Base-by-base conservation (phyloP, 2,113 vertebrate genomes). In the Amblyopsis rosae region DNA sequence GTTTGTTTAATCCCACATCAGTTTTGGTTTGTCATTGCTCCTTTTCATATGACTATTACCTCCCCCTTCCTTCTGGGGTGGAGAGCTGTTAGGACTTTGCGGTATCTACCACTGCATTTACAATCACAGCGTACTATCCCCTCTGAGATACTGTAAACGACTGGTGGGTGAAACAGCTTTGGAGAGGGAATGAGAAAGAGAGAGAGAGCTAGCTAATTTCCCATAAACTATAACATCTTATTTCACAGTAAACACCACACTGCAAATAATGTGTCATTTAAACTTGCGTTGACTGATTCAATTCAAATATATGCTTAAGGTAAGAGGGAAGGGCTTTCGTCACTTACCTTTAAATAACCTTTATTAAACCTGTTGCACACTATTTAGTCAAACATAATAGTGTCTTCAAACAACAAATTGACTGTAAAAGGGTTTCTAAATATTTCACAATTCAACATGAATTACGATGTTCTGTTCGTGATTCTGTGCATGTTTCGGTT, bases 81-180 rank as follows among this genome's bases (percentile, higher is more conserved):
- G 32, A 15, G 9, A 13, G 53, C 67, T 50, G 51, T 60, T 67
- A 76, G 60, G 76, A 66, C 7, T 82, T 62, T 58, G 50, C 6
- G 65, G 59, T 69, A 59, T 76, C 45, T 64, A 49, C 62, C 58
- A 59, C 45, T 47, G 64, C 17, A 19, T 50, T 63, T 73, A 48
- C 70, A 59, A 73, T 71, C 49, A 71, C 50, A 63, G 65, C 55
- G 47, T 17, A 53, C 59, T 47, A 49, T 61, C 53, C 45, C 64
- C n/a, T 17, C 49, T 12, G 70, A 77, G 65, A 59, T 78, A 15
- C 49, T 51, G 49, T 12, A 78, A 86, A 80, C 70, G 57, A 51
- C 32, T 17, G 35, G 8, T 57, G 69, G 46, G 74, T 45, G 66
- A 67, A 55, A 56, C 17, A 58, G 58, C 57, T 50, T 65, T 12